These are phyloP conservation scores for Euclidia mi DNA, from an alignment of 2,888 invertebrate species.

Conservation along the genomic window DNA sequence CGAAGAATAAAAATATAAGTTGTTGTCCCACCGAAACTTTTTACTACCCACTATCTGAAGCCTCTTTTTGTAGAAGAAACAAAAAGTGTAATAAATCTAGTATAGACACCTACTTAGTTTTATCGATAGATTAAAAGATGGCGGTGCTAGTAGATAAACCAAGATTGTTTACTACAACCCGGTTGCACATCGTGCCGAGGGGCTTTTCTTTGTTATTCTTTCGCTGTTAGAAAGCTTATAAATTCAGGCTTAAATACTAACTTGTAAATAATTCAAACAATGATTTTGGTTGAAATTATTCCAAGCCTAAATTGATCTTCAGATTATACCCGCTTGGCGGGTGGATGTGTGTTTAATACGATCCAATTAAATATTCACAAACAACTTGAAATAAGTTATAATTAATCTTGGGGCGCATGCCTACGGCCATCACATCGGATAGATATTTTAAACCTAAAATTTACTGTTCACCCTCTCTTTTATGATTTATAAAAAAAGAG, in stretches of 20 bases:
- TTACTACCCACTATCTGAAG: slow-evolving; percentile 57
- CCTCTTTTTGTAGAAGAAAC: slow-evolving; percentile 46
- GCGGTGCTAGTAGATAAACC: slow-evolving; percentile 27
- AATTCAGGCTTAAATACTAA: slow-evolving; percentile 6
- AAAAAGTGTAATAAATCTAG: slow-evolving; percentile 68
- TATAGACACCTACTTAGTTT: slow-evolving; percentile 42
- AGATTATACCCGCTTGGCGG: slow-evolving; percentile 10
- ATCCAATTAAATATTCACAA: slow-evolving; percentile 46
- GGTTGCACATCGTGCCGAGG: slow-evolving; percentile 17
- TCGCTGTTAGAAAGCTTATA: background rate
- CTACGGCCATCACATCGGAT: slow-evolving; percentile 48
- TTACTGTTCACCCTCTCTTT: slow-evolving; percentile 54
- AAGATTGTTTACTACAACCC: slow-evolving; percentile 38
- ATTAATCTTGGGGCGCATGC: slow-evolving; percentile 51
- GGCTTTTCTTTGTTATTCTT: background rate
- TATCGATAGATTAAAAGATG: slow-evolving; percentile 46
- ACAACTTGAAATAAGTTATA: slow-evolving; percentile 54
- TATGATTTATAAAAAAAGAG: slow-evolving; percentile 56
- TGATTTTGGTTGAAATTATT: slow-evolving; percentile 8
- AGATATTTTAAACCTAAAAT: slow-evolving; percentile 59
- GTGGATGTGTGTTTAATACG: slow-evolving; percentile 20
- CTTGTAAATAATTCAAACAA: slow-evolving; percentile 18
- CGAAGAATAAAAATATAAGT: background rate
- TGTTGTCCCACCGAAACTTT: slow-evolving; percentile 54
- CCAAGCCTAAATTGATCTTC: slow-evolving; percentile 10